Conservation (phyloP, 2,113 vertebrate genomes). For the Perca schrenkii region DNA sequence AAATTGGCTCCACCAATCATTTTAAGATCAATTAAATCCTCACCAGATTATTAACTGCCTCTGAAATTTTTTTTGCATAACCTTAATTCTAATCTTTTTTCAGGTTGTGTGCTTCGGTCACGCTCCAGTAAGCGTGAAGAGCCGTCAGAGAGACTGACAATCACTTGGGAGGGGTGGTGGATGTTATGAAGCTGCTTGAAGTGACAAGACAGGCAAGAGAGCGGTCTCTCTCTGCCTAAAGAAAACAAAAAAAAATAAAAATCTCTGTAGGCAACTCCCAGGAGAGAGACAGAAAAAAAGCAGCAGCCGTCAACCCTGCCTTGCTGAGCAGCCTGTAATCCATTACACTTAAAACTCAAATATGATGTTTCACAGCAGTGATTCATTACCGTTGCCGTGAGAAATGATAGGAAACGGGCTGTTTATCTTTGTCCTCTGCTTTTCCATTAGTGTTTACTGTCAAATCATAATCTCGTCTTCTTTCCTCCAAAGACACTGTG, state of each 20-base stretch:
- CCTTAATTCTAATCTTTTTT: constrained; percentile 20
- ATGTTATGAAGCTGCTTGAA: constrained; percentile 50
- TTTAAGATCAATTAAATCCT: background rate
- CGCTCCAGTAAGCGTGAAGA: constrained; percentile 52
- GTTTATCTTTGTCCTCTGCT: constrained; percentile 24
- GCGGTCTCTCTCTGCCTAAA: constrained; percentile 19
- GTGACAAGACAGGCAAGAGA: constrained; percentile 49
- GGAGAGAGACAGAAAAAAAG: constrained; percentile 19
- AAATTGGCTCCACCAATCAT: background rate
- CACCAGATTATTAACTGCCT: background rate
- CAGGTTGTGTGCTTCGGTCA: constrained; percentile 33
- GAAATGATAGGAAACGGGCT: constrained; percentile 33
- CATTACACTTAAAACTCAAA: constrained; percentile 74
- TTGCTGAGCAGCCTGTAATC: constrained; percentile 67
- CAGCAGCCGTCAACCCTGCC: constrained; percentile 45
- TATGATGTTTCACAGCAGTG: constrained; percentile 61
- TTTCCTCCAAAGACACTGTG: constrained; percentile 40
- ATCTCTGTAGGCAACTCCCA: constrained; percentile 43
- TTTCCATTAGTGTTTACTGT: constrained; percentile 40
- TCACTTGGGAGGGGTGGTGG: constrained; percentile 41
- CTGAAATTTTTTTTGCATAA: constrained; percentile 15
- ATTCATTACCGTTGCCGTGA: constrained; percentile 45
- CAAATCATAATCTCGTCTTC: constrained; percentile 34
- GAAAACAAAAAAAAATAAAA: background rate
- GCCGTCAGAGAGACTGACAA: constrained; percentile 55